phyloP scores from a whole-genome alignment of 2,888 invertebrate genomes.

The Ecdyonurus torrentis region DNA sequence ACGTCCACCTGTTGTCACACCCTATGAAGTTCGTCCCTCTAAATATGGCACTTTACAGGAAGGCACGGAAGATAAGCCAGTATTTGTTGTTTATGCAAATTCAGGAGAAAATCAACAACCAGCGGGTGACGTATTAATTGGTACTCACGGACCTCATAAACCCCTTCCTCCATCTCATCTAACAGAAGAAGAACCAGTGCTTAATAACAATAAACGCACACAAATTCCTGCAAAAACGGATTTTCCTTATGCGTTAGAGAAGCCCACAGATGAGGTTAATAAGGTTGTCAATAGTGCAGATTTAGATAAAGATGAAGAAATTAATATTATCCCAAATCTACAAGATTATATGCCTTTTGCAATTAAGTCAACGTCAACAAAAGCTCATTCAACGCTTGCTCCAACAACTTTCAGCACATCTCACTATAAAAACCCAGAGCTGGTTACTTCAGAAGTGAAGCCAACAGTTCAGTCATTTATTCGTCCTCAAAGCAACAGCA shows the following conservation, averaged over 20 bases:
- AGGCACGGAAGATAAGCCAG: constrained; percentile 26
- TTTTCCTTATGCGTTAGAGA: constrained; percentile 46
- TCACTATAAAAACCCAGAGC: neutral
- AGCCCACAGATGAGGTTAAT: constrained; percentile 25
- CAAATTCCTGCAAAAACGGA: constrained; percentile 31
- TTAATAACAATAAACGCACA: too few species aligned
- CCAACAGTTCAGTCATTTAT: constrained; percentile 3
- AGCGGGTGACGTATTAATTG: constrained; percentile 36
- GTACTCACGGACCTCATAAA: constrained; percentile 33
- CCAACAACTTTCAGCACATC: constrained; percentile 37
- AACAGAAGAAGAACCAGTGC: constrained; percentile 12
- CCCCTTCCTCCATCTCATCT: constrained; percentile 28
- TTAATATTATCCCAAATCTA: constrained; percentile 29
- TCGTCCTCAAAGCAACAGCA: constrained; percentile 3
- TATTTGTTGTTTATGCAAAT: constrained; percentile 39
- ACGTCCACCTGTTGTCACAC: constrained; percentile 14
- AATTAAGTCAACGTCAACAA: constrained; percentile 27
- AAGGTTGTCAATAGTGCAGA: constrained; percentile 25
- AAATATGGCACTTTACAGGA: neutral
- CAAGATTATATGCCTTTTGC: constrained; percentile 29
- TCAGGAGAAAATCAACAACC: neutral
- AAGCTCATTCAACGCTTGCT: constrained; percentile 45
- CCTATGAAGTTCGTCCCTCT: constrained; percentile 10
- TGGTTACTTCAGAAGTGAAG: neutral
- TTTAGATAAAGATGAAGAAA: constrained; percentile 19